These are phyloP conservation scores for Cyprinella venusta DNA, from an alignment of 2,797 vertebrate genomes.

Conservation along the genomic window DNA sequence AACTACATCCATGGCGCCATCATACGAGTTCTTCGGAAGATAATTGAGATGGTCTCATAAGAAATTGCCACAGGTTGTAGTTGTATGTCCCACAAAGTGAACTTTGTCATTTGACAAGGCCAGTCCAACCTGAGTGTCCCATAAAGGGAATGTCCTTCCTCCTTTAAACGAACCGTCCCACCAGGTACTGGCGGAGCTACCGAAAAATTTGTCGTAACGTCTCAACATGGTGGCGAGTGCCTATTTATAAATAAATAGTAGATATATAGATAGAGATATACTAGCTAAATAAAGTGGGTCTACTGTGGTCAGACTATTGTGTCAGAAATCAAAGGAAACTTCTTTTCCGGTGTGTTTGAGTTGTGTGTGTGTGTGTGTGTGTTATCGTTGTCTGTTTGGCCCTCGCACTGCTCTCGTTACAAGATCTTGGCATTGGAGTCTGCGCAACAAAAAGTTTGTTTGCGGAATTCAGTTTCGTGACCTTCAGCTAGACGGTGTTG, in stretches of 20 bases:
- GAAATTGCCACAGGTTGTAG: slow-evolving; percentile 11
- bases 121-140: slow-evolving; percentile 3
- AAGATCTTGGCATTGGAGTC: slow-evolving; percentile 82
- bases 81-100: slow-evolving; percentile 1
- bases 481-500: slow-evolving; percentile 5
- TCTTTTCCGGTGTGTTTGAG: slow-evolving; percentile 57
- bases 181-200: slow-evolving; percentile 25
- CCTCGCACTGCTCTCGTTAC: slow-evolving; percentile 40
- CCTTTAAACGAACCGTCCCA: slow-evolving; percentile 15
- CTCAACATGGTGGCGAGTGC: slow-evolving; percentile 91
- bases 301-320: slow-evolving; percentile 75
- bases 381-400: slow-evolving; percentile 29
- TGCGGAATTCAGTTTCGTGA: not conserved
- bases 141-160: slow-evolving; percentile 10
- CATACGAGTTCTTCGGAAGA: not conserved
- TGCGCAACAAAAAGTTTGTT: slow-evolving; percentile 65
- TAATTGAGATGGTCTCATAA: not conserved
- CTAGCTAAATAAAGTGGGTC: slow-evolving; percentile 79
- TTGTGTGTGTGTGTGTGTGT: not conserved
- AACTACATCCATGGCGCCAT: slow-evolving; percentile 20
- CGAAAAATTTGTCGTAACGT: slow-evolving; percentile 74
- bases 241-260: slow-evolving; percentile 70
- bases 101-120: slow-evolving; percentile 8
- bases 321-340: slow-evolving; percentile 67
- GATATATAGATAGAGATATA: slow-evolving; percentile 49